Evolutionary conservation across 1,140 invertebrate species (phyloP).

Genomic region (Acyrthosiphon pisum): DNA sequence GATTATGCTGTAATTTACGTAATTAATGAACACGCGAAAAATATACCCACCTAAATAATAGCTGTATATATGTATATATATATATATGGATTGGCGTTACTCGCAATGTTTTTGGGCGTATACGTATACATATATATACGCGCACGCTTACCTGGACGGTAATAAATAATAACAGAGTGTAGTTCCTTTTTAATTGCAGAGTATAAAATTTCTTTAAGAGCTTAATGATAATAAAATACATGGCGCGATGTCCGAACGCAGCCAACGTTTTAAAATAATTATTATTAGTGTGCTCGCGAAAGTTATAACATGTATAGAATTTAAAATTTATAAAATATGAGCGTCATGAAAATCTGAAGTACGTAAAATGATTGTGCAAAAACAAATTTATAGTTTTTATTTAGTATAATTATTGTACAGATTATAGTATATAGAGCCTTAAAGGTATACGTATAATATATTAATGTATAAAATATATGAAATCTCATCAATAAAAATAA

Average conservation of each 20-base stretch:
- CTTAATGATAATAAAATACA: conserved; percentile 9
- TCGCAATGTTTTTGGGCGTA: not conserved
- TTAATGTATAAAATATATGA: too few relatives aligned
- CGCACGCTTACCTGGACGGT: not conserved
- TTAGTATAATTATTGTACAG: too few relatives aligned
- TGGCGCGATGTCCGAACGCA: not conserved
- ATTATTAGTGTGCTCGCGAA: not conserved
- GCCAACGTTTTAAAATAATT: not conserved
- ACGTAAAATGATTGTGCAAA: not conserved
- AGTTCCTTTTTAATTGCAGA: not conserved
- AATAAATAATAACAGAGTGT: not conserved
- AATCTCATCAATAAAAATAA: too few relatives aligned
- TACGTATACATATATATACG: not conserved
- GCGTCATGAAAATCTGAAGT: too few relatives aligned
- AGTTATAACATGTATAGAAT: not conserved
- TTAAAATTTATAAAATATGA: too few relatives aligned
- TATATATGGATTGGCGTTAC: not conserved
- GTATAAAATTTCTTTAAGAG: not conserved
- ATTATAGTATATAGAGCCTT: too few relatives aligned
- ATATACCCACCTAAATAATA: not conserved
- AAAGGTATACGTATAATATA: too few relatives aligned
- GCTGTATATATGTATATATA: not conserved
- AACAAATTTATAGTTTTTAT: not conserved
- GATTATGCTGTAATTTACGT: conserved; percentile 5
- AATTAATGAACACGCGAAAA: not conserved